These are phyloP conservation scores for Jaculus jaculus DNA, from an alignment of 2,113 vertebrate species.

Conservation along the genomic window DNA sequence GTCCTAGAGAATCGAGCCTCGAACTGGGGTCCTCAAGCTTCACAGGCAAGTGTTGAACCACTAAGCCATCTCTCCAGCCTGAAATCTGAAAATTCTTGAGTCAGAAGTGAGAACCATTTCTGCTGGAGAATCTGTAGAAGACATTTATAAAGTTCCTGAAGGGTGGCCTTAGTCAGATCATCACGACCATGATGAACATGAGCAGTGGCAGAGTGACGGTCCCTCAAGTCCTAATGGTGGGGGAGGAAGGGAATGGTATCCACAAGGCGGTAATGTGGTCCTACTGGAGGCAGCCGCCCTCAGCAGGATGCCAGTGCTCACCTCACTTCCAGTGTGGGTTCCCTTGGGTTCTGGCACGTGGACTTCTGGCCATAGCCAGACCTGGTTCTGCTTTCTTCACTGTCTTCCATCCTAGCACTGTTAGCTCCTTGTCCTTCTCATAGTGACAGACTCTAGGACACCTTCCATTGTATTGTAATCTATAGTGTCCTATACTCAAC, in stretches of 20 bases:
- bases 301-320: neutral
- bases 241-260: too few relatives aligned
- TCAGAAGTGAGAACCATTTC: neutral
- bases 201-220: neutral
- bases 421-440: neutral
- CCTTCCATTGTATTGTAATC: neutral
- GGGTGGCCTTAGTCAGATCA: neutral
- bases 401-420: accelerated
- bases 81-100: too few relatives aligned
- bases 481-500: neutral
- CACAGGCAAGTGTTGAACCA: too few relatives aligned
- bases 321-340: neutral
- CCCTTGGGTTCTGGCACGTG: neutral
- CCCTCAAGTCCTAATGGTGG: neutral
- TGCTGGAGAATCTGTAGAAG: neutral
- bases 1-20: too few relatives aligned
- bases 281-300: accelerated
- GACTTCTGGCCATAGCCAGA: neutral
- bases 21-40: too few relatives aligned
- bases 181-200: accelerated
- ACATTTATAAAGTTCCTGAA: neutral
- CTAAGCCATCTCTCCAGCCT: too few relatives aligned
- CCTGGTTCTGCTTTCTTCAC: neutral
- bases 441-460: too few relatives aligned
- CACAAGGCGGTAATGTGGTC: accelerated